Percentiles rank a stretch among this genome's conserved stretches.
These are phyloP conservation scores for Alexandromys fortis DNA, from an alignment of 2,113 vertebrate genomes.

Conservation along the genomic window DNA sequence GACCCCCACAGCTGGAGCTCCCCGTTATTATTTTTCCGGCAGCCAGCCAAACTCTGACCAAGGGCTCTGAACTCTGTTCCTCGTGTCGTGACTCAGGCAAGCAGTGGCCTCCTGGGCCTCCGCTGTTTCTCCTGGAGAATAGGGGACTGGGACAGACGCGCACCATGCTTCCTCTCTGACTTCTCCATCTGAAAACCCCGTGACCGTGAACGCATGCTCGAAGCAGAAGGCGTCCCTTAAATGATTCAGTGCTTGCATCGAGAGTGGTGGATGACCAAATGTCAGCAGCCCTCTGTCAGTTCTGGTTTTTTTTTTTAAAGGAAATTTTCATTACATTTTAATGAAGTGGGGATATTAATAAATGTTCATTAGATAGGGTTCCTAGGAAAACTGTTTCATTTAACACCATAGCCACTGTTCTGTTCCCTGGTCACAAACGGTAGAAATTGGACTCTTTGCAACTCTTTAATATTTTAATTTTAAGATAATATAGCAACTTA, in stretches of 20 bases:
- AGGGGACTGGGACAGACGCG: neutral
- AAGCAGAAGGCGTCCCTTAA: neutral
- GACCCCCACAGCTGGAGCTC: neutral
- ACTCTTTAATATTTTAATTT: slow-evolving; percentile 16
- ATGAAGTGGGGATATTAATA: slow-evolving; percentile 50
- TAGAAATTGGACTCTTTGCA: neutral
- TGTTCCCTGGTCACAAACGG: neutral
- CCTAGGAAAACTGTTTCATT: neutral
- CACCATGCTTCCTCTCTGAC: neutral
- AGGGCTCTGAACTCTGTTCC: neutral
- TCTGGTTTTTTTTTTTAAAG: neutral
- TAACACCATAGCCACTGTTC: neutral
- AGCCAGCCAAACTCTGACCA: neutral
- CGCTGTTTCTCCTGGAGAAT: neutral
- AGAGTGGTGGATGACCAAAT: neutral
- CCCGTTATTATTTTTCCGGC: neutral
- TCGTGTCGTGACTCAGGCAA: neutral
- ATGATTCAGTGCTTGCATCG: neutral
- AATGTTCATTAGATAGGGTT: neutral
- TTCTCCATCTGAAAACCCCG: neutral
- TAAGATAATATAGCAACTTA: neutral
- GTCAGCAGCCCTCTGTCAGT: neutral
- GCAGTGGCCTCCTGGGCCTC: neutral
- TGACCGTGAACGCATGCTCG: neutral
- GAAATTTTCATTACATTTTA: neutral